phyloP scores from a whole-genome alignment of 2,888 invertebrate species.

The Drosophila barbarae region DNA sequence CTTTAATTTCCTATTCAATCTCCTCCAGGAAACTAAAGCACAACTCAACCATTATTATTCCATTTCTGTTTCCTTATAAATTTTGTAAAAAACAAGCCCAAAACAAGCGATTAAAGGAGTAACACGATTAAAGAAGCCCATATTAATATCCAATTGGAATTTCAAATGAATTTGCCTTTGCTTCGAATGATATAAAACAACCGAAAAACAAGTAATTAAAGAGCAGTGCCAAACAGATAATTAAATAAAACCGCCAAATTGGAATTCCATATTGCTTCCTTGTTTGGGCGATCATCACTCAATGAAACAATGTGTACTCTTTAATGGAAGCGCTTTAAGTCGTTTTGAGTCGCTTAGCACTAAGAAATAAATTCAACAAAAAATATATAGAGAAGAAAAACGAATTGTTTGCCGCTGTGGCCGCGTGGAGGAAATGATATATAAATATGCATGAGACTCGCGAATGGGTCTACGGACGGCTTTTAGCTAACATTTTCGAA shows the following conservation, averaged over 20 bases:
- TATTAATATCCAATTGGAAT: neutral
- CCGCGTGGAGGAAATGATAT: constrained; percentile 24
- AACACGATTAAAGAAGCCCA: constrained; percentile 6
- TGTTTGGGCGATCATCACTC: constrained; percentile 31
- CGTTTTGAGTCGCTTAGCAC: constrained; percentile 30
- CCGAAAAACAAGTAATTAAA: constrained; percentile 11
- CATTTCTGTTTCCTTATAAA: constrained; percentile 5
- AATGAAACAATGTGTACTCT: constrained; percentile 29
- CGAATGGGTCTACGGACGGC: constrained; percentile 46
- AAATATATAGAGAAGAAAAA: constrained; percentile 4
- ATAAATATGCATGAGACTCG: constrained; percentile 44
- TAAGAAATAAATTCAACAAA: neutral
- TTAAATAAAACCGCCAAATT: constrained; percentile 6
- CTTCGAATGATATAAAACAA: constrained; percentile 10
- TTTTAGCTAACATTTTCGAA: constrained; percentile 64
- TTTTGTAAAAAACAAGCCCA: neutral
- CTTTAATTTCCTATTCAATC: too few species aligned
- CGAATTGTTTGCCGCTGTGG: constrained; percentile 13
- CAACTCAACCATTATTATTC: neutral
- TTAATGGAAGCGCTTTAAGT: constrained; percentile 37
- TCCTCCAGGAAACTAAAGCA: neutral
- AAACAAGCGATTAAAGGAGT: constrained; percentile 6
- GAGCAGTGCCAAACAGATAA: constrained; percentile 2
- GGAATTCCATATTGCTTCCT: constrained; percentile 15
- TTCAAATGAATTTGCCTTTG: constrained; percentile 7